phyloP scores from a whole-genome alignment of 2,797 vertebrate species.

The Danio albolineatus region DNA sequence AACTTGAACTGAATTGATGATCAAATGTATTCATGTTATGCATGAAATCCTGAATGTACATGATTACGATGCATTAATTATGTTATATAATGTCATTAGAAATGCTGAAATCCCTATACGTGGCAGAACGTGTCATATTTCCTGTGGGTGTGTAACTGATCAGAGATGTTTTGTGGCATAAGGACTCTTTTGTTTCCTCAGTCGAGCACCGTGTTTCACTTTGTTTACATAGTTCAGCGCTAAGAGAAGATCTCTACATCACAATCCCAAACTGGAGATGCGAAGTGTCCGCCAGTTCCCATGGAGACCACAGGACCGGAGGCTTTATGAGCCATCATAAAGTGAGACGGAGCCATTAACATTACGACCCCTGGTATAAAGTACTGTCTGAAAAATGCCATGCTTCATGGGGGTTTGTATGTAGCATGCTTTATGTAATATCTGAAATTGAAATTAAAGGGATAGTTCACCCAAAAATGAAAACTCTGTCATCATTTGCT shows the following conservation, averaged over 20 bases:
- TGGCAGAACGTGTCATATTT: neutral
- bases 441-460: too few relatives aligned
- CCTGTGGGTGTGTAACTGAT: neutral
- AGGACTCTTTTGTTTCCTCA: conserved; percentile 6
- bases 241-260: conserved; percentile 31
- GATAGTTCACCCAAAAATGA: too few relatives aligned
- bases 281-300: conserved; percentile 36
- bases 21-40: too few relatives aligned
- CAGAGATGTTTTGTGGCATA: conserved; percentile 47
- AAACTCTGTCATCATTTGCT: too few relatives aligned
- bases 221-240: conserved; percentile 38
- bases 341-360: conserved; percentile 25
- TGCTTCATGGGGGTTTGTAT: neutral
- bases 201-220: neutral
- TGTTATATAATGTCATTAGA: conserved; percentile 3
- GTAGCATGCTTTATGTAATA: neutral
- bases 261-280: conserved; percentile 24
- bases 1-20: too few relatives aligned
- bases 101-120: neutral
- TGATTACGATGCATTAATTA: neutral
- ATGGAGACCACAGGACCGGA: conserved; percentile 37
- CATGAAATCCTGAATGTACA: neutral
- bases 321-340: conserved; percentile 36
- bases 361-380: neutral
- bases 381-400: neutral